These are phyloP conservation scores for Alcis repandata DNA, from an alignment of 2,888 invertebrate genomes.

Conservation along the genomic window DNA sequence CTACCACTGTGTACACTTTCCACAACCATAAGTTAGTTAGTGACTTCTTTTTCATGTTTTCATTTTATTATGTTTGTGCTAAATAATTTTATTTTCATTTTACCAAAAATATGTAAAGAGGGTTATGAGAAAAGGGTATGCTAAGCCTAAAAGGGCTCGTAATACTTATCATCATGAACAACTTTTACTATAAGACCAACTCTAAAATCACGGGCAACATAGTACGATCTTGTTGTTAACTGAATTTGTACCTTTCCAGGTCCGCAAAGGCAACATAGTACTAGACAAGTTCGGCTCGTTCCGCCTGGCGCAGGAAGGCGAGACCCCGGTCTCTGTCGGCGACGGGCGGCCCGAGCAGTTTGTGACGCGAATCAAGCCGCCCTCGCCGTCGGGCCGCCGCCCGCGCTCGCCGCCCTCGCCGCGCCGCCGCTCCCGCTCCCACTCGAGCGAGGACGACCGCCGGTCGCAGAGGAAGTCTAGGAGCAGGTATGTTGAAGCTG, in stretches of 20 bases:
- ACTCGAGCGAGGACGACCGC: conserved; percentile 73
- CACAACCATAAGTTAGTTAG: no score
- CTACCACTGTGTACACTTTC: no score
- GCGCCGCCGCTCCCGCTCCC: conserved; percentile 79
- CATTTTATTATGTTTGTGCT: no score
- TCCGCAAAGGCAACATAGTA: conserved; percentile 87
- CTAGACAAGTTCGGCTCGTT: conserved; percentile 91
- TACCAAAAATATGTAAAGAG: no score
- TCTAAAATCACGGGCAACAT: no score
- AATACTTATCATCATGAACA: no score
- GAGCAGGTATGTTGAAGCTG: conserved; percentile 69
- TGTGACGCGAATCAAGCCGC: conserved; percentile 81
- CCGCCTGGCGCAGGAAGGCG: conserved; percentile 87
- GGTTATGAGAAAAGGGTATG: no score
- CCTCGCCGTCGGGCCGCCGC: conserved; percentile 71
- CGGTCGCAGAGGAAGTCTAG: conserved; percentile 72
- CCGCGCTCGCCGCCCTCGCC: conserved; percentile 80
- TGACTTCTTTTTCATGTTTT: no score
- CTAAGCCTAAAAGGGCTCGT: no score
- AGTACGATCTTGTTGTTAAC: no score
- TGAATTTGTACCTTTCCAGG: conserved; percentile 59
- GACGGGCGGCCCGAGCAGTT: conserved; percentile 84
- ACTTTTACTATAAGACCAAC: no score
- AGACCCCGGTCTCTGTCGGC: conserved; percentile 79
- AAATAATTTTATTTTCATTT: no score